A percentile compares a stretch with the other conserved stretches of the same genome.
phyloP scores from a whole-genome alignment of 2,113 vertebrate species.

The Lepus americanus region DNA sequence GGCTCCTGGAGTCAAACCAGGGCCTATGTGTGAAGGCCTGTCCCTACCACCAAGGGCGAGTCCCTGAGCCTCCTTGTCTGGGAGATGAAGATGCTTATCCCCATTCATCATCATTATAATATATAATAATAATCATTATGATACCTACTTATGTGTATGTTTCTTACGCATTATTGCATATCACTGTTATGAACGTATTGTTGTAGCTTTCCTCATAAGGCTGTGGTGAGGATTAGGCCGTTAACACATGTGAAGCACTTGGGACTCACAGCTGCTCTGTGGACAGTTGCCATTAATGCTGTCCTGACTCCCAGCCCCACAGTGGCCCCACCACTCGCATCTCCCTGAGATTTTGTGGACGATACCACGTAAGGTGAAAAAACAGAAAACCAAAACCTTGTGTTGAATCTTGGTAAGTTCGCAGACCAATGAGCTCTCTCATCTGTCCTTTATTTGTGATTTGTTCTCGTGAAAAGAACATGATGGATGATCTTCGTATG shows the following conservation, averaged over 20 bases:
- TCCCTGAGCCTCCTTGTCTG: not conserved
- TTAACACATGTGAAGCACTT: not conserved
- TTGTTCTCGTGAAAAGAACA: slow-evolving; percentile 23
- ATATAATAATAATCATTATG: not conserved
- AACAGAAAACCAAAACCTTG: not conserved
- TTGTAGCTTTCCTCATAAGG: not conserved
- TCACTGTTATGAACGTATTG: not conserved
- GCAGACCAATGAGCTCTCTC: not conserved
- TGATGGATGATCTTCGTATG: not conserved
- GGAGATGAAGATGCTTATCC: not conserved
- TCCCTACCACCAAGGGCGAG: not conserved
- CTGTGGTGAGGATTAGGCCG: not conserved
- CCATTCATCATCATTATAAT: not conserved
- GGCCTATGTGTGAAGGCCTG: not conserved
- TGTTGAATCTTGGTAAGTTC: not conserved
- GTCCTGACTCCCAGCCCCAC: not conserved
- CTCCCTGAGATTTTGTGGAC: slow-evolving; percentile 13
- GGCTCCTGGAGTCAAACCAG: not conserved
- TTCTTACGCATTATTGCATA: not conserved
- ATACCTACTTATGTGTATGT: not conserved
- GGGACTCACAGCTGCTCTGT: not conserved
- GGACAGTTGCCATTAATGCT: not conserved
- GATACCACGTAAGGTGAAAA: not conserved
- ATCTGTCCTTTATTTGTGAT: not conserved
- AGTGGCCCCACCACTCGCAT: not conserved